Evolutionary conservation across 2,888 invertebrate species (phyloP).

Genomic region (Asteroscopus sphinx): DNA sequence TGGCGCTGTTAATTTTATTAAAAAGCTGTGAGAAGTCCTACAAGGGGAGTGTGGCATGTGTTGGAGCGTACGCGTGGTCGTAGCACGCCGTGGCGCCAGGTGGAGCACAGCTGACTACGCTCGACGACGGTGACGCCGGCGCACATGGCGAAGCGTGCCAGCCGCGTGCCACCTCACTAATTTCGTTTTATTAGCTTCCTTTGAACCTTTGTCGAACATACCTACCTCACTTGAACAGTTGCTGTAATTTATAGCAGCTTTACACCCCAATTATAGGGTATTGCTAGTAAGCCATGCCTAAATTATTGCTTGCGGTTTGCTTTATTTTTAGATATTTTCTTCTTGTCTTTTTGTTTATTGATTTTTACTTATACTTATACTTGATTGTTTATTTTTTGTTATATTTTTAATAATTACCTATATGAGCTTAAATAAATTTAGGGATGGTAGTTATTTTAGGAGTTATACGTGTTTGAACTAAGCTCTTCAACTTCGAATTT

Average conservation of each 20-base stretch:
- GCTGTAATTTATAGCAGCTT: constrained; percentile 38
- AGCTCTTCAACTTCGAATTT: too few relatives aligned
- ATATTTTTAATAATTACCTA: too few relatives aligned
- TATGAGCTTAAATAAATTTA: too few relatives aligned
- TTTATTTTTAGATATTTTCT: constrained; percentile 11
- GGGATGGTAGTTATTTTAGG: too few relatives aligned
- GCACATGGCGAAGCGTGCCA: constrained; percentile 77
- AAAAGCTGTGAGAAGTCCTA: constrained; percentile 76
- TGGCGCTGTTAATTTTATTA: constrained; percentile 68
- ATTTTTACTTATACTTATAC: background rate
- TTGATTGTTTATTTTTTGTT: background rate
- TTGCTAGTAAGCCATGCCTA: constrained; percentile 25
- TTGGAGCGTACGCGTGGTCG: constrained; percentile 39
- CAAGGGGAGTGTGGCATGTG: constrained; percentile 61
- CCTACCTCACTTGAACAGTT: constrained; percentile 31
- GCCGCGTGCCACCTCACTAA: constrained; percentile 76
- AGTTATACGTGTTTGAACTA: too few relatives aligned
- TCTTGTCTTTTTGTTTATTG: background rate
- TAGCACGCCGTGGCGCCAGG: constrained; percentile 71
- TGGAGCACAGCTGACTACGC: constrained; percentile 76
- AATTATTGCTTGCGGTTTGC: constrained; percentile 22
- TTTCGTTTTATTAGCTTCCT: constrained; percentile 65
- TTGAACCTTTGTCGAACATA: constrained; percentile 43
- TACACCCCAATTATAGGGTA: constrained; percentile 40
- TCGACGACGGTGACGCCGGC: constrained; percentile 48